Conservation (phyloP, 2,888 invertebrate genomes). For the Drosophila crucigera region DNA sequence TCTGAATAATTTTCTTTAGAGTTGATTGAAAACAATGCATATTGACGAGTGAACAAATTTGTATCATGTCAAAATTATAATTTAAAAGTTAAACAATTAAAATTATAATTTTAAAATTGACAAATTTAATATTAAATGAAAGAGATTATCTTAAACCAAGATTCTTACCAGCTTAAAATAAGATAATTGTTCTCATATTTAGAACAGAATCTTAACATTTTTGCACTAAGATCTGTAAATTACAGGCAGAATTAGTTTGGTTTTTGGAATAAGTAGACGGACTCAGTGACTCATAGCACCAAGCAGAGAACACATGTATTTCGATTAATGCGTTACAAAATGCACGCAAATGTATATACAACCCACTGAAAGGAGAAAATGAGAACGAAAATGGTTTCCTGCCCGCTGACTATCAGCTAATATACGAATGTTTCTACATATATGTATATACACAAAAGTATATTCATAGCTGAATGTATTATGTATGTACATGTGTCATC, state of each 20-base stretch:
- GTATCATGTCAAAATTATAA: neutral
- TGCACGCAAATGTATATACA: neutral
- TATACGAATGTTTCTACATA: constrained; percentile 3
- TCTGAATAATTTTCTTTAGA: neutral
- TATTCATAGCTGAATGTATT: neutral
- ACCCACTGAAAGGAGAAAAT: constrained; percentile 18
- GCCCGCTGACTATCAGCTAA: constrained; percentile 27
- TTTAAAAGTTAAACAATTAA: neutral
- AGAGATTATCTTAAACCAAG: neutral
- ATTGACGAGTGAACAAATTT: neutral
- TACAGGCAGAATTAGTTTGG: neutral
- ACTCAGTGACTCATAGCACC: neutral
- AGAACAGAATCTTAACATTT: neutral
- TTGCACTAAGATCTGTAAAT: neutral
- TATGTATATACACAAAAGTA: neutral
- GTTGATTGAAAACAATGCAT: neutral
- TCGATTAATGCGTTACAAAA: neutral
- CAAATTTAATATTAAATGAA: neutral
- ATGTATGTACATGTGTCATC: constrained; percentile 8
- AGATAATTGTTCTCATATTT: neutral
- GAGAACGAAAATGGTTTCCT: constrained; percentile 21
- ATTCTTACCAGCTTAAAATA: neutral
- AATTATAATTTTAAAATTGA: neutral
- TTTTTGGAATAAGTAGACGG: neutral
- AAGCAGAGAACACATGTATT: neutral